phyloP scores from a whole-genome alignment of 1,140 invertebrate genomes.

The Drosophila malerkotliana region DNA sequence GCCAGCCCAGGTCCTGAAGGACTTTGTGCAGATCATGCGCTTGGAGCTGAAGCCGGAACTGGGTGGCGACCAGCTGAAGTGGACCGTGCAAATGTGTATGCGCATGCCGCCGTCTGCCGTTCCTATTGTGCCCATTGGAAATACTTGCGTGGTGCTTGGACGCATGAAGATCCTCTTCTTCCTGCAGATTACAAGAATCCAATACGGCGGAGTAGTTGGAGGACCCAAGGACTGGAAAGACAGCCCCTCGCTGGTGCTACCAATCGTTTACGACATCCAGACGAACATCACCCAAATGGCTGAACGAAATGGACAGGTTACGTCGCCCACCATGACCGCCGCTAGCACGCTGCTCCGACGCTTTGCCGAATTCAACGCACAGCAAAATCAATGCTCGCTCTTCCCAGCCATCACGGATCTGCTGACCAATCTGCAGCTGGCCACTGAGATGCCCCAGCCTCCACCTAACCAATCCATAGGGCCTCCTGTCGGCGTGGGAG shows the following conservation, averaged over 20 bases:
- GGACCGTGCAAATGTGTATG: slow-evolving; percentile 95
- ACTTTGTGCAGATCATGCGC: slow-evolving; percentile 95
- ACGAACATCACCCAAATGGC: slow-evolving; percentile 94
- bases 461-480: slow-evolving; percentile 72
- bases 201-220: slow-evolving; percentile 83
- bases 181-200: slow-evolving; percentile 91
- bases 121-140: slow-evolving; percentile 93
- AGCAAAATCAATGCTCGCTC: slow-evolving; percentile 91
- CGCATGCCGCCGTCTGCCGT: slow-evolving; percentile 94
- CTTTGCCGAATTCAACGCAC: slow-evolving; percentile 87
- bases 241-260: slow-evolving; percentile 92
- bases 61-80: slow-evolving; percentile 87
- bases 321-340: slow-evolving; percentile 86
- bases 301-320: slow-evolving; percentile 89
- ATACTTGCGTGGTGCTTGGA: slow-evolving; percentile 92
- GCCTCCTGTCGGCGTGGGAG: slow-evolving; percentile 59
- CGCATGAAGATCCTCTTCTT: slow-evolving; percentile 95
- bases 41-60: slow-evolving; percentile 90
- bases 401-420: slow-evolving; percentile 95
- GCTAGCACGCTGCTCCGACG: slow-evolving; percentile 88
- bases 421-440: slow-evolving; percentile 90
- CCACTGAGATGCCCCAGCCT: slow-evolving; percentile 87
- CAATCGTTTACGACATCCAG: slow-evolving; percentile 94
- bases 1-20: slow-evolving; percentile 93
- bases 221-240: slow-evolving; percentile 87